Conservation (phyloP, 2,797 vertebrate species). For the Acrossocheilus fasciatus region DNA sequence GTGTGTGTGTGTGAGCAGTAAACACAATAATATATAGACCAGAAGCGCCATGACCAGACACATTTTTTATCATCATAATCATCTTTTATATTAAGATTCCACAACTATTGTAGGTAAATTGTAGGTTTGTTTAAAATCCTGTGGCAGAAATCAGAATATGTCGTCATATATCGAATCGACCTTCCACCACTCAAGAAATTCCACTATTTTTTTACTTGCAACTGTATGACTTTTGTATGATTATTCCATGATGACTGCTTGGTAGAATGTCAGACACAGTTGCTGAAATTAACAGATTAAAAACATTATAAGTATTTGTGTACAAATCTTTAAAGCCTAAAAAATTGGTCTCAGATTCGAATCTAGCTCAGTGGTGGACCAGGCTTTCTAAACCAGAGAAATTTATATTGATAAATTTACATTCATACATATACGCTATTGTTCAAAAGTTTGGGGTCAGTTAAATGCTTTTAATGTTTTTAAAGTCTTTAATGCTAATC, state of each 20-base stretch:
- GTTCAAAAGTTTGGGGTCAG: background rate
- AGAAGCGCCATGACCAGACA: constrained; percentile 15
- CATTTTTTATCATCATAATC: background rate
- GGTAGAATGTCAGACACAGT: background rate
- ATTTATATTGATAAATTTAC: background rate
- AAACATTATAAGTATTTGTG: background rate
- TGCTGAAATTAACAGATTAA: background rate
- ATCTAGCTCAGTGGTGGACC: background rate
- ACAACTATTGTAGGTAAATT: no score
- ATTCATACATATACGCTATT: background rate
- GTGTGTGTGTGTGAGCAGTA: constrained; percentile 46
- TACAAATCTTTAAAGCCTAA: no score
- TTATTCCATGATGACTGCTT: background rate
- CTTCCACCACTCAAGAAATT: background rate
- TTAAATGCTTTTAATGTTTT: background rate
- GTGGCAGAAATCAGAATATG: background rate
- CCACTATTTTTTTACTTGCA: background rate
- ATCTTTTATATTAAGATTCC: background rate
- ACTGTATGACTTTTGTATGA: background rate
- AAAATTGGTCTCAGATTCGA: background rate
- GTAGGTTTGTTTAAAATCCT: background rate
- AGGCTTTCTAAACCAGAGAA: background rate
- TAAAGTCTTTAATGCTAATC: background rate
- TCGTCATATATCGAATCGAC: background rate
- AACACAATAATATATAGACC: constrained; percentile 2